A percentile compares a stretch with the other conserved stretches of the same genome.
phyloP scores from a whole-genome alignment of 2,113 vertebrate species.

The Hippocampus mohnikei region DNA sequence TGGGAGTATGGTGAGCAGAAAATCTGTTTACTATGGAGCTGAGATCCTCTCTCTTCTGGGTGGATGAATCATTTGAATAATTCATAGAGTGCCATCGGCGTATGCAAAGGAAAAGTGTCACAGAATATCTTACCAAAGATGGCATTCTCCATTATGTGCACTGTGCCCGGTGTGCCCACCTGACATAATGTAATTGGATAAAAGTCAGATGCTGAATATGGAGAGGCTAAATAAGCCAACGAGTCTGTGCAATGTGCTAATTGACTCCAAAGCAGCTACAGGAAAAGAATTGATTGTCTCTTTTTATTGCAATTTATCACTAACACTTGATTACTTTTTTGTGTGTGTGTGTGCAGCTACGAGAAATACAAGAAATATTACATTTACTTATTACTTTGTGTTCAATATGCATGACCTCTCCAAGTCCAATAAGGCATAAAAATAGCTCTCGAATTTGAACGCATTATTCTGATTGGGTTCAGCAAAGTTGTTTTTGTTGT shows the following conservation, averaged over 20 bases:
- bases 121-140: slow-evolving; percentile 65
- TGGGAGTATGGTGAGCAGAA: slow-evolving; percentile 70
- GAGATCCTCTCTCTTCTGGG: slow-evolving; percentile 63
- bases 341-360: slow-evolving; percentile 40
- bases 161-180: slow-evolving; percentile 54
- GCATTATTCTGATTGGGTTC: slow-evolving; percentile 65
- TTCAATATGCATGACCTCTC: slow-evolving; percentile 67
- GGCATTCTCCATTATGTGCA: slow-evolving; percentile 55
- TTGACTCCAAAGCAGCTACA: slow-evolving; percentile 59
- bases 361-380: slow-evolving; percentile 64
- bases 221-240: slow-evolving; percentile 50
- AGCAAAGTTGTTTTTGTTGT: slow-evolving; percentile 67
- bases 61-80: slow-evolving; percentile 72
- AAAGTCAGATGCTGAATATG: slow-evolving; percentile 61
- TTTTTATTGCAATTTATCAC: slow-evolving; percentile 60
- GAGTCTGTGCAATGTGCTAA: slow-evolving; percentile 54
- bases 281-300: slow-evolving; percentile 50
- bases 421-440: slow-evolving; percentile 36
- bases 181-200: slow-evolving; percentile 63
- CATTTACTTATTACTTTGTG: slow-evolving; percentile 61
- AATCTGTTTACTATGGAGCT: slow-evolving; percentile 77
- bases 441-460: slow-evolving; percentile 53
- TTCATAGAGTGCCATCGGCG: slow-evolving; percentile 73
- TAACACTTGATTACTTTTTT: slow-evolving; percentile 64
- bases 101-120: slow-evolving; percentile 59